Conservation (phyloP, 2,113 vertebrate species). For the Scartelaos histophorus region DNA sequence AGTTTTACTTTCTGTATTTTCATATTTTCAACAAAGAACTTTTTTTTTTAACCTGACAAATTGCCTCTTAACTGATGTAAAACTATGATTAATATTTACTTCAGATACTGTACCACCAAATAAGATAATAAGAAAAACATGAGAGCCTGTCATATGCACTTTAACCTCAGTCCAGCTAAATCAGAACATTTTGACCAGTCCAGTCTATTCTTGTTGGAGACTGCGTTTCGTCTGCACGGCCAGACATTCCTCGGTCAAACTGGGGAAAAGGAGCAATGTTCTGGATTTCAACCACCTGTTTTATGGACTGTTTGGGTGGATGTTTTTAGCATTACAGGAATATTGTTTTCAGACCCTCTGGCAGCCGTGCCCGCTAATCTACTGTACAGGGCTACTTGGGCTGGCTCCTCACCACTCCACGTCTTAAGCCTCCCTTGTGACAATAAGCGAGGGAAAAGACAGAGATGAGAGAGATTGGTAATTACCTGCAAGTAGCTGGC, state of each 20-base stretch:
- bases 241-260: constrained; percentile 60
- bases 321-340: constrained; percentile 60
- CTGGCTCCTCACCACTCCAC: constrained; percentile 37
- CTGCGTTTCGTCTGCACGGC: constrained; percentile 39
- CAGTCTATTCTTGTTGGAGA: constrained; percentile 52
- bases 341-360: constrained; percentile 38
- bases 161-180: constrained; percentile 43
- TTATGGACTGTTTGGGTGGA: constrained; percentile 62
- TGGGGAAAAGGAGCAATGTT: constrained; percentile 16
- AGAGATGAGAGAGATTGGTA: constrained; percentile 53
- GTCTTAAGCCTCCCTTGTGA: constrained; percentile 54
- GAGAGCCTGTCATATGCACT: too few species aligned
- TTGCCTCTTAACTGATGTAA: too few species aligned
- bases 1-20: too few species aligned
- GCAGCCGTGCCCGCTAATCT: constrained; percentile 34
- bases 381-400: constrained; percentile 23
- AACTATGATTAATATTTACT: too few species aligned
- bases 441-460: constrained; percentile 30
- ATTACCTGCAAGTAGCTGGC: constrained; percentile 55
- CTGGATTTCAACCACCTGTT: constrained; percentile 67
- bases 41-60: too few species aligned
- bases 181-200: constrained; percentile 19
- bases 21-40: too few species aligned
- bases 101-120: too few species aligned
- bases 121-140: too few species aligned